phyloP scores from a whole-genome alignment of 2,797 vertebrate species.

The Gymnodraco acuticeps region DNA sequence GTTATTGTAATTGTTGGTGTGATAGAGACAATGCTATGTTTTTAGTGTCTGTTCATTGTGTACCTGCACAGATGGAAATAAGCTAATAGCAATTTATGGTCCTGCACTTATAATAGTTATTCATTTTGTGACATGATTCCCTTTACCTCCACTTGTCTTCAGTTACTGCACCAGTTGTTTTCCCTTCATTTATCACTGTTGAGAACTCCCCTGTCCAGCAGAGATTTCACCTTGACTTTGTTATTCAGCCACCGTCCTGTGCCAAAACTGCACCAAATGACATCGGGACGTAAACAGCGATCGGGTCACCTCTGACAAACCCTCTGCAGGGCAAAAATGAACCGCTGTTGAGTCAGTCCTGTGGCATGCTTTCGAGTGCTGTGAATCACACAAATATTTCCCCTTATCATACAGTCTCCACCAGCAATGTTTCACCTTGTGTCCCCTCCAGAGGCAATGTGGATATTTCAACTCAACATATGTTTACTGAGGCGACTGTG shows the following conservation, averaged over 20 bases:
- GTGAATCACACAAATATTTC: conserved; percentile 58
- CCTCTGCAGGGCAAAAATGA: conserved; percentile 37
- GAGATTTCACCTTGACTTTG: conserved; percentile 40
- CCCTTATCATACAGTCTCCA: conserved; percentile 35
- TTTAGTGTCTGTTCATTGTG: no score
- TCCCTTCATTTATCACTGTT: conserved; percentile 19
- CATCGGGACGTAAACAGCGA: conserved; percentile 33
- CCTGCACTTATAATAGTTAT: no score
- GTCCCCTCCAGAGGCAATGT: conserved; percentile 60
- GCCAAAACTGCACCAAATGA: conserved; percentile 22
- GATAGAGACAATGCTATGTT: no score
- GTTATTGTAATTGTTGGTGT: no score
- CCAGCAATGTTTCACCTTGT: conserved; percentile 38
- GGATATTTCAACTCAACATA: conserved; percentile 58
- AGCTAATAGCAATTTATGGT: no score
- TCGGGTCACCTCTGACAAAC: conserved; percentile 53
- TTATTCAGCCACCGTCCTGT: conserved; percentile 3
- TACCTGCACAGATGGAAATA: no score
- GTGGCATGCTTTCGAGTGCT: conserved; percentile 34
- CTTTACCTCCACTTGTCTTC: conserved; percentile 27
- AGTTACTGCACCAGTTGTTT: conserved; percentile 27
- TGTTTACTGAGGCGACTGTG: conserved; percentile 46
- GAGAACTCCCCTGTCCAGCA: conserved; percentile 14
- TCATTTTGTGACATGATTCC: conserved; percentile 28
- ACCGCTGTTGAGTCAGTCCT: conserved; percentile 25